Evolutionary conservation across 2,797 vertebrate genomes (phyloP), one percentile per base, ranked within the genome.

Genomic region (Sebastes alutus): DNA sequence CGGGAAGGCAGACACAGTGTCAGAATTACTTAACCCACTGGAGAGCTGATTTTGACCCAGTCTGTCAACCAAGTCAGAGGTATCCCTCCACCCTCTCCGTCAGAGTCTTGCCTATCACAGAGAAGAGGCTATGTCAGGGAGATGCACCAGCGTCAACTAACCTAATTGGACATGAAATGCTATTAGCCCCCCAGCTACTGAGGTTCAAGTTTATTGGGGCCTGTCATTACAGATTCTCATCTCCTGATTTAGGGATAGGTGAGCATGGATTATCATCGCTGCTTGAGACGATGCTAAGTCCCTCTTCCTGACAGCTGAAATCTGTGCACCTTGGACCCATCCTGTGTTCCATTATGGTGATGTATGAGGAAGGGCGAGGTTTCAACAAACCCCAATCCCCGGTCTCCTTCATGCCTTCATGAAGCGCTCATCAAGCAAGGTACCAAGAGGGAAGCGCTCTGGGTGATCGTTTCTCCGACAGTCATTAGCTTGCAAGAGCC

Each of bases 151-250:
- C 62, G 33, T 85, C 84, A 85, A 75, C 92, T 91, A 89, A 91
- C 85, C 69, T 93, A 94, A 93, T 93, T 92, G 85, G 92, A 96
- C 94, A 93, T 92, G 89, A 94, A 93, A 94, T 93, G 89, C 90
- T 94, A 94, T 95, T 94, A 94, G 91, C 92, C 93, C 86, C 78
- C 77, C 52, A 93, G 92, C 89, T 89, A 89, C 82, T 54, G 69
- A 89, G 74, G 88, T 88, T 88, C 78, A 89, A 92, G 87, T 90
- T 94, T 93, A 95, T 93, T 92, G 91, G 87, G 65, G 86, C 82
- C 91, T 94, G 93, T 94, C 94, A 90, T 93, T 92, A 91, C 84
- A 80, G 77, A 92, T 95, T 93, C 77, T 92, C 88, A 88, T 94
- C 81, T 84, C 78, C 69, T 83, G 77, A 83, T 89, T 54, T 86